Evolutionary conservation across 2,113 vertebrate species (phyloP), one percentile per base, ranked within the genome.

Genomic region (Eidolon helvum): DNA sequence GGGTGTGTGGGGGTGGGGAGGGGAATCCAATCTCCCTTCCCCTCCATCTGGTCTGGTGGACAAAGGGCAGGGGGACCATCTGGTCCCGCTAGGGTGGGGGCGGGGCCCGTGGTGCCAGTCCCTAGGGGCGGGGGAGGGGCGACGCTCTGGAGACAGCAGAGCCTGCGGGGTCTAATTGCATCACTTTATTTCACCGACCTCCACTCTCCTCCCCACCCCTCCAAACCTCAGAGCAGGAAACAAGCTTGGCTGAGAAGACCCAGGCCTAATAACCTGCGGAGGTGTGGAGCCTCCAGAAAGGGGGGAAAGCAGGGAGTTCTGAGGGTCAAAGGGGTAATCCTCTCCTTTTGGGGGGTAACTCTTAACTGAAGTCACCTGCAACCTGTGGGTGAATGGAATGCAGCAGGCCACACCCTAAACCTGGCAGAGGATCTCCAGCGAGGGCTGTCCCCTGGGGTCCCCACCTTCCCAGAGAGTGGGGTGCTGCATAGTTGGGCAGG

Each of bases 31-130:
- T 95, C 94, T 97, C 92, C 50, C 94, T 96, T 91, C 95, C 94
- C 93, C 75, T 98, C 98, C 97, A 98, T 98, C 98, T 98, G 98
- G 97, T 94, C 97, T 59, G 87, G 88, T 93, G 95, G 97, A 97
- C 98, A 97, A 98, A 97, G 97, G 98, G 97, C 97, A 97, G 96
- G 95, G 97, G 93, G 97, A 95, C 97, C 98, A 97, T 97, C 96
- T 98, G 98, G 97, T 95, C 96, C 95, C 61, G 94, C 95, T 86
- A 48, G 94, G 45, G n/a, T 95, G 97, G 97, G 96, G 97, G 97
- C 95, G 77, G 96, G 85, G 95, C 85, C 45, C 45, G 26, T 53
- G 5, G 75, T 63, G 78, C n/a, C 38, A 24, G 91, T 90, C 97
- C 94, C 97, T 19, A 43, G 94, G 91, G 89, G 40, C 5, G 79